Percentiles rank a stretch among this genome's conserved stretches.
Conservation (phyloP, 2,888 invertebrate species). For the Calameuta idolon region DNA sequence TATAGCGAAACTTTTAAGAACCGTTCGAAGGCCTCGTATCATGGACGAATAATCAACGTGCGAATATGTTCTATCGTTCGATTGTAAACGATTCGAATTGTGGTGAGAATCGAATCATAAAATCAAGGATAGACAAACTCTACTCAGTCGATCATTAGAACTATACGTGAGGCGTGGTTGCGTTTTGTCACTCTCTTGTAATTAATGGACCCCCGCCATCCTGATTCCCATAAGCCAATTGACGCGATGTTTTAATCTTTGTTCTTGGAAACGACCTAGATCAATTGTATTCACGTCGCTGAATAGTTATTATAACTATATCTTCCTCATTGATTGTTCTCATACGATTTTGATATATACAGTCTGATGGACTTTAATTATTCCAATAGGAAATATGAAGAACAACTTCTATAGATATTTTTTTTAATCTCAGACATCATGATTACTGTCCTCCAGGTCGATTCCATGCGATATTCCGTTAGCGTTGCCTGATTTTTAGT, state of each 20-base stretch:
- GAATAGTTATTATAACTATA: neutral
- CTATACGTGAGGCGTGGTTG: neutral
- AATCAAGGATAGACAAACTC: slow-evolving; percentile 38
- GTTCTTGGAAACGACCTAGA: slow-evolving; percentile 1
- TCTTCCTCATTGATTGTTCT: neutral
- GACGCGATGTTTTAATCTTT: neutral
- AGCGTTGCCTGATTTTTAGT: neutral
- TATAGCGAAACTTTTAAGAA: neutral
- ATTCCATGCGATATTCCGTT: neutral
- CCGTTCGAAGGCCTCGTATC: neutral
- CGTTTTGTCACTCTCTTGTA: neutral
- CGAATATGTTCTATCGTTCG: slow-evolving; percentile 37
- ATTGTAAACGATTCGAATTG: slow-evolving; percentile 48
- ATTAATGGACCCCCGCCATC: neutral
- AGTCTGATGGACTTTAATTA: neutral
- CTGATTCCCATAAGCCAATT: slow-evolving; percentile 1
- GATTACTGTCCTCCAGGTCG: neutral
- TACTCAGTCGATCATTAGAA: neutral
- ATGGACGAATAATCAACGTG: slow-evolving; percentile 34
- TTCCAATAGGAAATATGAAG: neutral
- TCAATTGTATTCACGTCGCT: neutral
- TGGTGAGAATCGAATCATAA: slow-evolving; percentile 52
- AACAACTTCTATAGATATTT: neutral
- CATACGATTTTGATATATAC: neutral
- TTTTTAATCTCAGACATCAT: neutral